Evolutionary conservation across 2,113 vertebrate species (phyloP).

Genomic region (Coptodon rendalli): DNA sequence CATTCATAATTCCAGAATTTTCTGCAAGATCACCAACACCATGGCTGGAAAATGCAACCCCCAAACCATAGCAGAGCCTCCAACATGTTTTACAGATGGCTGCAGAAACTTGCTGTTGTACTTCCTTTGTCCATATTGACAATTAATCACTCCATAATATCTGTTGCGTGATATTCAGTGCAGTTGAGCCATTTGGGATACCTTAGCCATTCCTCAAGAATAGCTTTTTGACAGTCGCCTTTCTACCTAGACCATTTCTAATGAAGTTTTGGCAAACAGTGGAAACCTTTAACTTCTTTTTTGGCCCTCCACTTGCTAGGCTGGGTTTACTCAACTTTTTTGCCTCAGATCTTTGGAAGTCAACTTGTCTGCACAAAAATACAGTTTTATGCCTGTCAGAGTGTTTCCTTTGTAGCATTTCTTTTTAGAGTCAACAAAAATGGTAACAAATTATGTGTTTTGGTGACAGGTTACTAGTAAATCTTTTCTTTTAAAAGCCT

Average conservation of each 20-base stretch:
- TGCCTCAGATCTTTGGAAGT: neutral
- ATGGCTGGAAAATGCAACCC: neutral
- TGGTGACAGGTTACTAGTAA: neutral
- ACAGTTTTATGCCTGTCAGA: neutral
- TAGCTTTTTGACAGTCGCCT: neutral
- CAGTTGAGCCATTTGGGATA: neutral
- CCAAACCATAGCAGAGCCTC: neutral
- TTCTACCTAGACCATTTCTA: neutral
- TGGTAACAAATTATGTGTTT: neutral
- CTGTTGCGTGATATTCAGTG: neutral
- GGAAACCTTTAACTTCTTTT: neutral
- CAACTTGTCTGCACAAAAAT: neutral
- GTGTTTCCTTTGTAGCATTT: neutral
- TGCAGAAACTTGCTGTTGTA: fast-evolving
- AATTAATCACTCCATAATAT: neutral
- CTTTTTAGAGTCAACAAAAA: neutral
- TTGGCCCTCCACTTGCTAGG: neutral
- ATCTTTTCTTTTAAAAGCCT: neutral
- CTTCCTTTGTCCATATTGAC: neutral
- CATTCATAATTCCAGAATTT: neutral
- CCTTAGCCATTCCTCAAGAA: neutral
- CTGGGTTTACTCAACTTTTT: neutral
- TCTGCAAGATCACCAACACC: neutral
- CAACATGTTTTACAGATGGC: neutral
- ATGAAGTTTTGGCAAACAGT: neutral